Evolutionary conservation across 2,888 invertebrate genomes (phyloP), one percentile per base, ranked within the genome.

Genomic region (Idaea aversata): DNA sequence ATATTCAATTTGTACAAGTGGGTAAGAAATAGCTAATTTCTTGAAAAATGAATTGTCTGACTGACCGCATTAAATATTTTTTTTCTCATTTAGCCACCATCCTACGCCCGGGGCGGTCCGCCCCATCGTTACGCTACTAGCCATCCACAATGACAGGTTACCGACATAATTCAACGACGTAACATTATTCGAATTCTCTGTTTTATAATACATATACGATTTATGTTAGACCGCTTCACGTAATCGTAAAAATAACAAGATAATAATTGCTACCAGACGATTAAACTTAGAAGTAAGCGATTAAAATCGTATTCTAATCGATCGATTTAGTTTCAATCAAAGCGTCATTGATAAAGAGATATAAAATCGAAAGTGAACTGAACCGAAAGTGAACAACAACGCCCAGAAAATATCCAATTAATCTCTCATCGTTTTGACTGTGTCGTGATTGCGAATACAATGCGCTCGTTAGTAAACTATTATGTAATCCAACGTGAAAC

Each of bases 331-430:
- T 68, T 72, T 72, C 71, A 72, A 71, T 71, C 72, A 63, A 62
- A 70, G 67, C 67, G 72, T 74, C 74, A 71, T 67, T 70, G 77
- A 77, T 79, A 77, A 75, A 69, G 72, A 70, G 72, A 74, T 70
- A 70, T 66, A 78, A 79, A 65, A 38, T 47, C 34, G 76, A 79
- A 77, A 79, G 77, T 61, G 59, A 67, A 67, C 67, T 75, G 66
- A 78, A 77, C 72, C 69, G 79, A 82, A 83, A 83, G 83, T 80
- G 75, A 82, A 77, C 76, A 76, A 76, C 72, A 75, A 73, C 72
- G 75, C 75, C 76, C 78, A 73, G 75, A 78, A 79, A 77, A 73
- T 72, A 75, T 66, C 73, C 76, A 74, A 80, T 78, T 76, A 74
- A 77, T 80, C 75, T 78, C 70, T 75, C 74, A 73, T 76, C 72